Percentiles rank a stretch among this genome's conserved stretches.
These are phyloP conservation scores for Sinelater perroti DNA, from an alignment of 2,888 invertebrate genomes.

Conservation along the genomic window DNA sequence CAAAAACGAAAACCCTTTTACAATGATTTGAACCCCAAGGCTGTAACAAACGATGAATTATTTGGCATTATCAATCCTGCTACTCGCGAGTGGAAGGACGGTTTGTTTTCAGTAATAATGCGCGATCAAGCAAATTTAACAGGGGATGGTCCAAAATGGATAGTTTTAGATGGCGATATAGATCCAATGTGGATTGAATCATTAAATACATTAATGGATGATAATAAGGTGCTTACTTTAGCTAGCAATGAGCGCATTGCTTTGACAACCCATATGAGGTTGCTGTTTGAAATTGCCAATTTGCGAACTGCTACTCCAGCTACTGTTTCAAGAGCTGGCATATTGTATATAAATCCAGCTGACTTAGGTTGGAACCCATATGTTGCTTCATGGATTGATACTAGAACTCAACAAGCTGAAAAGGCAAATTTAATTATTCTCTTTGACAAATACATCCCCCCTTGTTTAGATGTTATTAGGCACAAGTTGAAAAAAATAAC, in stretches of 20 bases:
- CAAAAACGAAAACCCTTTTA: slow-evolving; percentile 83
- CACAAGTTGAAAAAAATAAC: slow-evolving; percentile 87
- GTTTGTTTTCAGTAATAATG: slow-evolving; percentile 93
- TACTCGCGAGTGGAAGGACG: slow-evolving; percentile 92
- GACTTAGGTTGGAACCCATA: slow-evolving; percentile 96
- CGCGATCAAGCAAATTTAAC: slow-evolving; percentile 90
- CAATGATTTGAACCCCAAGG: slow-evolving; percentile 94
- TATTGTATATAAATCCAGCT: slow-evolving; percentile 91
- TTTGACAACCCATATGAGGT: slow-evolving; percentile 85
- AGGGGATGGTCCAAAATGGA: slow-evolving; percentile 91
- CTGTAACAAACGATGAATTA: slow-evolving; percentile 93
- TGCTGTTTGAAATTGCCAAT: slow-evolving; percentile 93
- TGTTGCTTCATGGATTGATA: slow-evolving; percentile 89
- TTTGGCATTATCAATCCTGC: slow-evolving; percentile 94
- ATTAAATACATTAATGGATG: slow-evolving; percentile 96
- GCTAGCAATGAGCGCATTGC: slow-evolving; percentile 96
- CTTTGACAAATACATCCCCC: slow-evolving; percentile 93
- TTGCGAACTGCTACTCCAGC: slow-evolving; percentile 93
- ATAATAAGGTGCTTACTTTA: slow-evolving; percentile 92
- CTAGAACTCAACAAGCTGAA: slow-evolving; percentile 74
- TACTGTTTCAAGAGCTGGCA: slow-evolving; percentile 94
- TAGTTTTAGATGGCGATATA: slow-evolving; percentile 94
- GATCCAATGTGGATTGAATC: slow-evolving; percentile 99
- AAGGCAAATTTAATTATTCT: slow-evolving; percentile 84
- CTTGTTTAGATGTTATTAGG: slow-evolving; percentile 78